A percentile compares a stretch with the other conserved stretches of the same genome.
phyloP scores from a whole-genome alignment of 2,888 invertebrate genomes.

The Synanthedon andrenaeformis region DNA sequence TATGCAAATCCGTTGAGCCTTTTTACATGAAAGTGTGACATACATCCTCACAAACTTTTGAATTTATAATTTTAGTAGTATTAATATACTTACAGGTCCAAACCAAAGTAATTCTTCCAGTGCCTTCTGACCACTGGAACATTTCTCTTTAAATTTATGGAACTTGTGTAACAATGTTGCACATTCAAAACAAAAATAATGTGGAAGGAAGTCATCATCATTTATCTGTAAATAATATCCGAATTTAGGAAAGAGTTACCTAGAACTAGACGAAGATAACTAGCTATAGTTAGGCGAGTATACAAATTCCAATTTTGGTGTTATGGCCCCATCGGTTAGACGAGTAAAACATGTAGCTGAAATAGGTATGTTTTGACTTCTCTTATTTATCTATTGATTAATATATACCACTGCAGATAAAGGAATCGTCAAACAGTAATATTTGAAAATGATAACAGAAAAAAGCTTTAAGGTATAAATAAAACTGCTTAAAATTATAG shows the following conservation, averaged over 20 bases:
- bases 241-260: background rate
- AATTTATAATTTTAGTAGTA: too few species aligned
- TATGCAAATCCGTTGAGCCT: too few species aligned
- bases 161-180: constrained; percentile 41
- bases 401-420: background rate
- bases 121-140: constrained; percentile 30
- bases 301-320: too few species aligned
- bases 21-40: too few species aligned
- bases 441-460: too few species aligned
- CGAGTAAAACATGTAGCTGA: background rate
- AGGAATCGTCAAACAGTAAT: background rate
- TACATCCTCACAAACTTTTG: too few species aligned
- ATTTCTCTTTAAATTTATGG: constrained; percentile 49
- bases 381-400: background rate
- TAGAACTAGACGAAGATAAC: too few species aligned
- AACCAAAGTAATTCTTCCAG: constrained; percentile 33
- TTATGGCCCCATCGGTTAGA: too few species aligned
- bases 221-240: constrained; percentile 22
- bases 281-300: too few species aligned
- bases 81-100: constrained; percentile 31
- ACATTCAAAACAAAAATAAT: constrained; percentile 49
- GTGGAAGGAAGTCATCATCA: constrained; percentile 35
- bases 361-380: background rate
- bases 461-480: too few species aligned
- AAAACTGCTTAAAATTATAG: too few species aligned